Percentiles rank a stretch among this genome's conserved stretches.
Conservation (phyloP, 2,888 invertebrate species). For the Brachyptera risi region DNA sequence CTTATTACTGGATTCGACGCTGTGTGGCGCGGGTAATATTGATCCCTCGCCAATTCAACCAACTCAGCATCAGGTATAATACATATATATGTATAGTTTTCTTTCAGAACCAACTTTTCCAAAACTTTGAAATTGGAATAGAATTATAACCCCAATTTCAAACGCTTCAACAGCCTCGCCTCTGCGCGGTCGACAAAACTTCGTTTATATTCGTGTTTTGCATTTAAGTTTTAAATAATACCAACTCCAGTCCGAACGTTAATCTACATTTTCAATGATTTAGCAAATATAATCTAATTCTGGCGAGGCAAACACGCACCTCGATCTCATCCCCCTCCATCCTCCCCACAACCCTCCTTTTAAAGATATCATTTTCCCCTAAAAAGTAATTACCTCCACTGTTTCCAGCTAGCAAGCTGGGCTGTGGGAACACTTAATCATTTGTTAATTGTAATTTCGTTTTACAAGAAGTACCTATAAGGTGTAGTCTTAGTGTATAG, state of each 20-base stretch:
- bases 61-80: slow-evolving; percentile 12
- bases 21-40: background rate
- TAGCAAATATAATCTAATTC: slow-evolving; percentile 10
- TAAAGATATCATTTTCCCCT: slow-evolving; percentile 11
- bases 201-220: no score
- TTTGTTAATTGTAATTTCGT: slow-evolving; percentile 21
- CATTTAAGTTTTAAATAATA: no score
- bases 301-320: slow-evolving; percentile 2
- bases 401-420: background rate
- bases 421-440: slow-evolving; percentile 19
- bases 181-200: background rate
- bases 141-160: slow-evolving; percentile 16
- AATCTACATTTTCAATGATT: slow-evolving; percentile 14
- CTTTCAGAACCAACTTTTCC: background rate
- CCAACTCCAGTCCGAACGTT: no score
- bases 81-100: background rate
- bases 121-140: slow-evolving; percentile 13
- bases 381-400: slow-evolving; percentile 18
- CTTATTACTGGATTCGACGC: slow-evolving; percentile 7
- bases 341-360: background rate
- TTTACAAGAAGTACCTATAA: slow-evolving; percentile 11
- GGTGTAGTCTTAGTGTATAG: slow-evolving; percentile 6
- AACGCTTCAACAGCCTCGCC: background rate
- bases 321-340: no score
- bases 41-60: slow-evolving; percentile 3